Evolutionary conservation across 2,888 invertebrate genomes (phyloP), one percentile per base, ranked within the genome.

Genomic region (Rutpela maculata): DNA sequence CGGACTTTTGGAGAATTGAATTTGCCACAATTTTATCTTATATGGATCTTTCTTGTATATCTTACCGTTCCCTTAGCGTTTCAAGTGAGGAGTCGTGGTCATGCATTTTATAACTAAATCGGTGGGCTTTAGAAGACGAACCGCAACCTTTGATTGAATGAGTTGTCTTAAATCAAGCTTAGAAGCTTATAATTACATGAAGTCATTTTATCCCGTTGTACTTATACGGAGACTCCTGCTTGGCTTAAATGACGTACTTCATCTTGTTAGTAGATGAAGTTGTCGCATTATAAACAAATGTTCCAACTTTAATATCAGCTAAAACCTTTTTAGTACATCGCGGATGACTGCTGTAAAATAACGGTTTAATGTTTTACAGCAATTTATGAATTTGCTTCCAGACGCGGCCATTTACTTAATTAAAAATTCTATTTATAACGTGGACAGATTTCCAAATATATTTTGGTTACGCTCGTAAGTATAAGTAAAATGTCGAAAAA

Each of bases 381-480:
- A 43, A 56, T 26, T 68, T 55, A 56, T 68, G 56, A 68, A 68
- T 68, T 55, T 68, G n/a, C 31, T 26, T 15, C 31, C 22, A 11
- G 31, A 31, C 19, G 17, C 2, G 0, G 26, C 55, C 67, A 68
- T 68, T 68, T 68, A 55, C 26, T 55, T 68, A 68, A 68, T 68
- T 68, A 68, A 55, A 68, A 68, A 56, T 19, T 22, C 55, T 56
- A 68, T 68, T 68, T 68, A 22, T 56, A 17, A 26, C 15, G 9
- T 17, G 17, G 5, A 31, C 12, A 68, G 67, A 68, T 56, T 68
- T 55, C 6, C 26, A 15, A 50, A 26, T 26, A 12, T 26, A 67
- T 50, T 50, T 18, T 10, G 26, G 7, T 55, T 67, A 22, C 17
- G 9, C 50, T 11, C 15, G 17, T 10, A 50, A 22, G 19, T 56